These are phyloP conservation scores for Girardinus metallicus DNA, from an alignment of 2,797 vertebrate genomes.

Conservation along the genomic window DNA sequence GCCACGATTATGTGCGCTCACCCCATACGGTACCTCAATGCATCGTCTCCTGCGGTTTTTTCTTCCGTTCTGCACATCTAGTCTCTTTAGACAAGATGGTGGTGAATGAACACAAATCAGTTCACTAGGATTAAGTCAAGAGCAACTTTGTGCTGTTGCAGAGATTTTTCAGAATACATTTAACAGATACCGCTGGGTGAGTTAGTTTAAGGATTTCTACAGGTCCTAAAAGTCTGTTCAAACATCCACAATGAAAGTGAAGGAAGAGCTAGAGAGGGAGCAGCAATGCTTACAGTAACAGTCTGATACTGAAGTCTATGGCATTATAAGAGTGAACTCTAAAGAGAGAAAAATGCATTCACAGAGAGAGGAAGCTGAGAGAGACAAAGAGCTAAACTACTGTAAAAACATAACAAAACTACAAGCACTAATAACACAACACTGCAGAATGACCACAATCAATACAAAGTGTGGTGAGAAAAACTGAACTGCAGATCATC, in stretches of 20 bases:
- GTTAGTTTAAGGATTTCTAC: conserved; percentile 34
- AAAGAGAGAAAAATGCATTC: conserved; percentile 41
- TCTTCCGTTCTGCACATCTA: not conserved
- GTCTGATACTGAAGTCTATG: conserved; percentile 21
- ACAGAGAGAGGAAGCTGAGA: conserved; percentile 41
- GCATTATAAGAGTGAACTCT: conserved; percentile 23
- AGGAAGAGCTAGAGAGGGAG: conserved; percentile 26
- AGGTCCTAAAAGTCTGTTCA: conserved; percentile 1
- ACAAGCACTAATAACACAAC: conserved; percentile 46
- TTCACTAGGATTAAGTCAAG: not conserved
- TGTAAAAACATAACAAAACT: conserved; percentile 40
- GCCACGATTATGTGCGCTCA: not conserved
- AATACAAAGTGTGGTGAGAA: conserved; percentile 14
- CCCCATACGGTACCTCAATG: conserved; percentile 30
- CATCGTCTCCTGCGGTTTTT: conserved; percentile 12
- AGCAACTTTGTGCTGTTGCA: conserved; percentile 1
- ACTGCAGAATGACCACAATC: conserved; percentile 29
- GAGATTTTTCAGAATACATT: conserved; percentile 34
- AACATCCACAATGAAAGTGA: conserved; percentile 13
- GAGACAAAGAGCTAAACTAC: conserved; percentile 36
- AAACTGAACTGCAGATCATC: conserved; percentile 9
- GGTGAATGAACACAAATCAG: not conserved
- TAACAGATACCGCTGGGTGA: conserved; percentile 24
- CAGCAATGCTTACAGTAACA: conserved; percentile 21
- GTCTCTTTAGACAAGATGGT: not conserved